Evolutionary conservation across 2,113 vertebrate species (phyloP), one percentile per base, ranked within the genome.

Genomic region (Puffinus mauretanicus): DNA sequence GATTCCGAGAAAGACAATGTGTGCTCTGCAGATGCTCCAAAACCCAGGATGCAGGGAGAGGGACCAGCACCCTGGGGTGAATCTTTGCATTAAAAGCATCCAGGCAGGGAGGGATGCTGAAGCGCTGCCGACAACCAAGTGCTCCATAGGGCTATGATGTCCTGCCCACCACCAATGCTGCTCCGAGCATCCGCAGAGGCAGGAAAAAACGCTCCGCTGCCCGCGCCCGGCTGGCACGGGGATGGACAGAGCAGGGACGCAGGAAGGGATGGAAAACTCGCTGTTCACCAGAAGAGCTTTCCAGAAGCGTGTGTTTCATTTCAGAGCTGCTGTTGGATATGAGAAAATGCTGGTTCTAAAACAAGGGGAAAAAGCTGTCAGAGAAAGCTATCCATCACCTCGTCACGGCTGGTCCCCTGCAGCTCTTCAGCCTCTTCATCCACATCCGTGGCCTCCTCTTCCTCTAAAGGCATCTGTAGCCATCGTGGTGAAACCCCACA

Each of bases 191-290:
- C 54, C 10, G 1, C 36, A 88, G 26, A 67, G 40, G 71, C 58
- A 93, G 75, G 44, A 34, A 44, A 79, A 67, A 80, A 47, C 0
- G 1, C n/a, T 58, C 25, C 10, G 5, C n/a, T 79, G 36, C 51
- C 77, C 29, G 4, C 1, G 0, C 21, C 52, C 40, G 62, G 11
- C 38, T 3, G 1, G 57, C 38, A 60, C 1, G 0, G 24, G 49
- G 36, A 49, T 19, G 27, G 46, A 81, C n/a, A 62, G 65, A 71
- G 52, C 61, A 32, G 27, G 49, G 58, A 44, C 36, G 66, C 29
- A 71, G 73, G 61, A 38, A 58, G 86, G 24, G 36, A 47, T 6
- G 14, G 38, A 64, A 70, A 93, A 88, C 46, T n/a, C 16, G 2
- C 15, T 4, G 4, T 19, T 66, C 20, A 44, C 27, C 30, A 54